Percentiles rank a stretch among this genome's conserved stretches.
phyloP scores from a whole-genome alignment of 2,888 invertebrate genomes.

The Eilema griseolum region DNA sequence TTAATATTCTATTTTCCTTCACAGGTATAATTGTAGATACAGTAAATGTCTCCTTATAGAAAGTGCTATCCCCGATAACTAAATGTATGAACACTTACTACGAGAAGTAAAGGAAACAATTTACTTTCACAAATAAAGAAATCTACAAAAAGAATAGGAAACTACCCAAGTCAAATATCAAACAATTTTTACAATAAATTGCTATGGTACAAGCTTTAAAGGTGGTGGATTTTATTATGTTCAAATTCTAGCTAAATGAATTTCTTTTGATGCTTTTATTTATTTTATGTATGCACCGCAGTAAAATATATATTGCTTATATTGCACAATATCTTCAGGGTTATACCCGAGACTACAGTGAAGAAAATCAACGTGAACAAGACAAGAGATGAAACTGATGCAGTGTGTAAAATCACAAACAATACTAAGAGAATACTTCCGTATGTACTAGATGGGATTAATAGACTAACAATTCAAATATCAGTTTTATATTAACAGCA shows the following conservation, averaged over 20 bases:
- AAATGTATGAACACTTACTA: not conserved
- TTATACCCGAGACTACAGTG: constrained; percentile 67
- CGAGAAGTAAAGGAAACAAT: not conserved
- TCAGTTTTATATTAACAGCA: constrained; percentile 48
- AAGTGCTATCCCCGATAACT: not conserved
- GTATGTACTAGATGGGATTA: constrained; percentile 69
- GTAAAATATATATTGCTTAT: constrained; percentile 48
- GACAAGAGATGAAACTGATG: constrained; percentile 61
- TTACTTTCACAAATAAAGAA: not conserved
- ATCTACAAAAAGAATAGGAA: not conserved
- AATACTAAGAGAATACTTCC: constrained; percentile 68
- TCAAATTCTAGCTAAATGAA: constrained; percentile 1
- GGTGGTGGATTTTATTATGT: constrained; percentile 37
- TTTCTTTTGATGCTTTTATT: constrained; percentile 25
- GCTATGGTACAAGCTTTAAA: constrained; percentile 12
- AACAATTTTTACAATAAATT: not conserved
- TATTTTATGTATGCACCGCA: constrained; percentile 36
- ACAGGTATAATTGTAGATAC: not conserved
- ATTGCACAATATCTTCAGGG: constrained; percentile 74
- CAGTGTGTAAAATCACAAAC: constrained; percentile 66
- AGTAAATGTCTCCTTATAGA: not conserved
- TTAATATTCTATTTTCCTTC: not conserved
- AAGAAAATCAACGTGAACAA: constrained; percentile 67
- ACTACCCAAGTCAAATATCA: not conserved
- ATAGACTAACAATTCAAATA: constrained; percentile 51